phyloP scores from a whole-genome alignment of 2,113 vertebrate genomes.

The Glareola pratincola region DNA sequence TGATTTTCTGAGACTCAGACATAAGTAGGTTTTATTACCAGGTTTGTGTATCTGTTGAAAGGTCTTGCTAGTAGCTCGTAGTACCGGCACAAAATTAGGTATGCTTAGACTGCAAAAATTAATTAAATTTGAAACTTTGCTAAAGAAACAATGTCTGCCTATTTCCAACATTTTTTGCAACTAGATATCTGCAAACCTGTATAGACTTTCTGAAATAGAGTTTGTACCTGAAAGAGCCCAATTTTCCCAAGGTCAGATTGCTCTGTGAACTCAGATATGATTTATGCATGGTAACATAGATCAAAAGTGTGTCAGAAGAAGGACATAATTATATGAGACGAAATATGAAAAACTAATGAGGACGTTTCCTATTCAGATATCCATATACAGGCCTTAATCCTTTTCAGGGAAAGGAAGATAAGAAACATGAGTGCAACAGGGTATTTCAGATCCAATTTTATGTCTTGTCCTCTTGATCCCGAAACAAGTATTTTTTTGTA shows the following conservation, averaged over 20 bases:
- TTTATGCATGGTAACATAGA: conserved; percentile 44
- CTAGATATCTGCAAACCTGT: neutral
- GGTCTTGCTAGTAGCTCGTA: neutral
- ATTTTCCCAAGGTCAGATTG: conserved; percentile 47
- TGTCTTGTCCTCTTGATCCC: neutral
- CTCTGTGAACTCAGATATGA: conserved; percentile 14
- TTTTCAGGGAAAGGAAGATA: neutral
- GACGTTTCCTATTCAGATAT: neutral
- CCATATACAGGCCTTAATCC: neutral
- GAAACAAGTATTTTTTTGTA: neutral
- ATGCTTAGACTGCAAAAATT: neutral
- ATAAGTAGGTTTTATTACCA: neutral
- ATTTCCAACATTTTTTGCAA: neutral
- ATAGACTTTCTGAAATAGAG: neutral
- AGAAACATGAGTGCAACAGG: neutral
- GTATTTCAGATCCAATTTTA: neutral
- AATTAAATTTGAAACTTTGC: neutral
- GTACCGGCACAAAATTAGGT: neutral
- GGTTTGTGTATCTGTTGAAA: neutral
- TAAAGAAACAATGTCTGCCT: neutral
- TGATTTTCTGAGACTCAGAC: neutral
- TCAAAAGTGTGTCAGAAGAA: conserved; percentile 35
- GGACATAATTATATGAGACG: conserved; percentile 22
- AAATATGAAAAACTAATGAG: conserved; percentile 44
- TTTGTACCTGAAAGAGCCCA: neutral